These are phyloP conservation scores for Rhynchonycteris naso DNA, from an alignment of 2,797 vertebrate genomes.

Conservation along the genomic window DNA sequence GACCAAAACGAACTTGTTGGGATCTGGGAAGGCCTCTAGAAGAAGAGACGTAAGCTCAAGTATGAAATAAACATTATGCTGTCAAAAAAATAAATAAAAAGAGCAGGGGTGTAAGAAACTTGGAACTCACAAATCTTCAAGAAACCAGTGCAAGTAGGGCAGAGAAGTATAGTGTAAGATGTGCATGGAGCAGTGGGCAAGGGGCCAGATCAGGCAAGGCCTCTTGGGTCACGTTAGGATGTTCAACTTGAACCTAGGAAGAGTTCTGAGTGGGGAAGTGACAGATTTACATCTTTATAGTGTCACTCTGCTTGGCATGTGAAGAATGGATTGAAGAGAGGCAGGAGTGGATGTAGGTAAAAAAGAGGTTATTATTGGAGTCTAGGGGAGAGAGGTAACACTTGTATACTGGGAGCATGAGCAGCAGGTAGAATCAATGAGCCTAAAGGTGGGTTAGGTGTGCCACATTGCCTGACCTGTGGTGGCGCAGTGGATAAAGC, in stretches of 20 bases:
- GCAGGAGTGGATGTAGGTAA: not conserved
- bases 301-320: not conserved
- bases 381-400: not conserved
- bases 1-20: not conserved
- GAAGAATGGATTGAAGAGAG: not conserved
- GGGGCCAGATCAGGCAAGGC: not conserved
- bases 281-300: not conserved
- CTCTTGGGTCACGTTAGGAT: not conserved
- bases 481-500: no score
- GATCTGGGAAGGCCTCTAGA: not conserved
- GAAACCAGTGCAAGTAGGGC: no score
- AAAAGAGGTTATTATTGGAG: not conserved
- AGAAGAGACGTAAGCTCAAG: not conserved
- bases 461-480: not conserved
- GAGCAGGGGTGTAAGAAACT: not conserved
- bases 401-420: not conserved
- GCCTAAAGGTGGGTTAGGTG: not conserved
- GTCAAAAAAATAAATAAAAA: not conserved
- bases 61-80: not conserved
- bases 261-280: not conserved
- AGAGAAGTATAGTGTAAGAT: not conserved
- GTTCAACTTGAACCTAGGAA: not conserved
- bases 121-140: not conserved
- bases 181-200: fast-evolving
- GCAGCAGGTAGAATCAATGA: not conserved